A percentile compares a stretch with the other conserved stretches of the same genome.
Conservation (phyloP, 2,888 invertebrate genomes). For the Drosophila melanosoma region DNA sequence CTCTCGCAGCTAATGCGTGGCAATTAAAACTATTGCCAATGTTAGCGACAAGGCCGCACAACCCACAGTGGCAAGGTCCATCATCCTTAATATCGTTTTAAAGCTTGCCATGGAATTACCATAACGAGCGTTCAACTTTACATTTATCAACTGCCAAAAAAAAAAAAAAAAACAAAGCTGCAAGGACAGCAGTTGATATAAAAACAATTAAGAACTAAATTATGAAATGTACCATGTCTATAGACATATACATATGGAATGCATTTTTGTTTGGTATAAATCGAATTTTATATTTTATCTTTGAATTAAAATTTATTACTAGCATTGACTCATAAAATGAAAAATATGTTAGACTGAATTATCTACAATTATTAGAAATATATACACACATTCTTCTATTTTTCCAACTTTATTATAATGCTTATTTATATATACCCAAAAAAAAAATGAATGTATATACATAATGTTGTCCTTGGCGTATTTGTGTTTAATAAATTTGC, state of each 20-base stretch:
- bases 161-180: conserved; percentile 51
- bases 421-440: conserved; percentile 2
- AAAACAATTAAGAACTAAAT: conserved; percentile 1
- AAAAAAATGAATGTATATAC: background rate
- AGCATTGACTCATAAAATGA: background rate
- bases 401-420: background rate
- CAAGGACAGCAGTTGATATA: conserved; percentile 23
- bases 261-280: background rate
- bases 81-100: conserved; percentile 4
- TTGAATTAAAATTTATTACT: background rate
- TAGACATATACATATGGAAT: background rate
- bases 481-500: conserved; percentile 44
- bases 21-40: conserved; percentile 69
- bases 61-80: conserved; percentile 18
- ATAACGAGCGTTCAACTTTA: conserved; percentile 55
- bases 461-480: conserved; percentile 14
- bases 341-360: background rate
- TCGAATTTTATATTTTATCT: background rate
- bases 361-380: background rate
- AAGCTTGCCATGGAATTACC: conserved; percentile 58
- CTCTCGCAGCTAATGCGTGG: conserved; percentile 15
- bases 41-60: conserved; percentile 34
- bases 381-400: background rate
- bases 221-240: background rate
- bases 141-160: conserved; percentile 62